These are phyloP conservation scores for Pomacea canaliculata DNA, from an alignment of 2,888 invertebrate species.

Conservation along the genomic window DNA sequence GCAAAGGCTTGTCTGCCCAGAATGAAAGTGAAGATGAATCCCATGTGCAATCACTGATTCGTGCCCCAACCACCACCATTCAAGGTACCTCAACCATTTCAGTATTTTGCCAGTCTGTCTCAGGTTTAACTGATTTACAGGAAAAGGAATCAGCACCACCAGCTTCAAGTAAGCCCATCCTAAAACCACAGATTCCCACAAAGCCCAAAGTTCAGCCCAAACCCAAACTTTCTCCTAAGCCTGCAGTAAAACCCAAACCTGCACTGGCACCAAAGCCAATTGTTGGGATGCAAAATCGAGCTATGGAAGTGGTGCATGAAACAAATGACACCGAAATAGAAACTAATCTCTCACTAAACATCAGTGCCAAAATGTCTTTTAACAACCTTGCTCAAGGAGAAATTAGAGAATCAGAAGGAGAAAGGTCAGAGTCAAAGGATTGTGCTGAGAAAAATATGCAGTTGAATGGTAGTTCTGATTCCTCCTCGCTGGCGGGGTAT, in stretches of 20 bases:
- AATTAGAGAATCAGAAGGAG: conserved; percentile 37
- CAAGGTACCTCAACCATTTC: background rate
- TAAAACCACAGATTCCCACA: conserved; percentile 14
- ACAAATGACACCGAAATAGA: conserved; percentile 6
- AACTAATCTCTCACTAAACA: conserved; percentile 39
- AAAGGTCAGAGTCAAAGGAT: conserved; percentile 30
- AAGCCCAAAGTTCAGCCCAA: conserved; percentile 29
- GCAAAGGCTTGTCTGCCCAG: background rate
- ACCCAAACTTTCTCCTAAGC: conserved; percentile 55
- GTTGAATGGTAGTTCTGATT: background rate
- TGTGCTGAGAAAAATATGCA: background rate
- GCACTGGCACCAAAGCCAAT: conserved; percentile 43
- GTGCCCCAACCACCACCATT: background rate
- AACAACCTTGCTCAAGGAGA: conserved; percentile 39
- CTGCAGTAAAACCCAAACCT: conserved; percentile 52
- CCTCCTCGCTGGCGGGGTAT: background rate
- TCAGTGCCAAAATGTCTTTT: too few relatives aligned
- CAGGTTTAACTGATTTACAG: background rate
- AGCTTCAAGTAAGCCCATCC: background rate
- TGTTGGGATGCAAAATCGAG: conserved; percentile 1
- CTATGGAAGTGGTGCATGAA: background rate
- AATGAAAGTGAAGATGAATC: background rate
- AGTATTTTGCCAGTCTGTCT: conserved; percentile 2
- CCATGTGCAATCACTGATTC: background rate
- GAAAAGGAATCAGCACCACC: too few relatives aligned